Percentiles rank a stretch among this genome's conserved stretches.
These are phyloP conservation scores for Crepidodera aurea DNA, from an alignment of 2,888 invertebrate species.

Conservation along the genomic window DNA sequence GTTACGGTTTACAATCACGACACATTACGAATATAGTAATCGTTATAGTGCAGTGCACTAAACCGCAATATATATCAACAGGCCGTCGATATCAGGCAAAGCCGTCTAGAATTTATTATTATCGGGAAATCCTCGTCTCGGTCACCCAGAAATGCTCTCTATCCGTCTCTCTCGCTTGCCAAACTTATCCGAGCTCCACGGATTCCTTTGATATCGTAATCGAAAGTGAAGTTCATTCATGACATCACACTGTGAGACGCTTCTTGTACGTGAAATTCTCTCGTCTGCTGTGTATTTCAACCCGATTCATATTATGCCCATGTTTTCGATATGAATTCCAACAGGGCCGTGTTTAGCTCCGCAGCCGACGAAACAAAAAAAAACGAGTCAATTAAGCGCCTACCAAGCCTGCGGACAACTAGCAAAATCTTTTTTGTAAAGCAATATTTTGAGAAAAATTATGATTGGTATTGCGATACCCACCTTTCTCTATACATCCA, in stretches of 20 bases:
- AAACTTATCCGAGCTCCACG: constrained; percentile 47
- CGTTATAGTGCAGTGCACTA: background rate
- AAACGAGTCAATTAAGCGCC: too few species aligned
- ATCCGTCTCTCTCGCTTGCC: constrained; percentile 16
- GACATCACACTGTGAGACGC: constrained; percentile 35
- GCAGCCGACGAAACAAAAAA: too few species aligned
- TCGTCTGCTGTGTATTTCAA: constrained; percentile 39
- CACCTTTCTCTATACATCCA: too few species aligned
- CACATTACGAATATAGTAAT: background rate
- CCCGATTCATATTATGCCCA: constrained; percentile 41
- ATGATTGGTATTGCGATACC: too few species aligned
- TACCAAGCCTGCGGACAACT: too few species aligned
- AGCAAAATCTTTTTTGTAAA: too few species aligned
- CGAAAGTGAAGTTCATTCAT: constrained; percentile 47
- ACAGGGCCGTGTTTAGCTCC: background rate
- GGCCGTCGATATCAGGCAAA: constrained; percentile 14
- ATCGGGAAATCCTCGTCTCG: constrained; percentile 28
- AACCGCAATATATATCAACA: constrained; percentile 26
- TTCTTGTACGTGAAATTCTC: constrained; percentile 41
- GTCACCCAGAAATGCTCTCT: constrained; percentile 24
- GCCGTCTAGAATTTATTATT: constrained; percentile 23
- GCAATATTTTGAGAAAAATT: too few species aligned
- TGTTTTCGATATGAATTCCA: constrained; percentile 25
- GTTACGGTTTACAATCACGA: background rate
- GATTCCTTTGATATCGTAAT: constrained; percentile 46